Percentiles rank a stretch among this genome's conserved stretches.
Conservation (phyloP, 1,140 invertebrate genomes). For the Aphis craccivora region DNA sequence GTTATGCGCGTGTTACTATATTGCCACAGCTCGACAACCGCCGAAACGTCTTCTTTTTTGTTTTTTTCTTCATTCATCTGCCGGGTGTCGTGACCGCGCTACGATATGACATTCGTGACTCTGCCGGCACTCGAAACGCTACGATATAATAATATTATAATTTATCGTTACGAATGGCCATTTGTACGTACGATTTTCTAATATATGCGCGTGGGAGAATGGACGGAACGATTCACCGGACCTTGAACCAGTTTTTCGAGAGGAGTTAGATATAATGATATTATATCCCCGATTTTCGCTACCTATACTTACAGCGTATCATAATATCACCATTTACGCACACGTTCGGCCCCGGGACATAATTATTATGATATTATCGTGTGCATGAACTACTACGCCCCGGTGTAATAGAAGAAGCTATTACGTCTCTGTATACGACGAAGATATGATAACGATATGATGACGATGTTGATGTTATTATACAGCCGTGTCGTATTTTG, state of each 20-base stretch:
- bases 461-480: background rate
- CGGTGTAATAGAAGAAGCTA: conserved; percentile 41
- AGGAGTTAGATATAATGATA: background rate
- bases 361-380: conserved; percentile 14
- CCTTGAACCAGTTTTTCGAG: conserved; percentile 52
- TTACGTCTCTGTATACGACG: background rate
- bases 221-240: conserved; percentile 42
- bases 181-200: background rate
- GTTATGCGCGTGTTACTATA: too few species aligned
- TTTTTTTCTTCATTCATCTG: background rate
- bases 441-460: background rate
- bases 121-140: background rate
- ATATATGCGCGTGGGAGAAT: conserved; percentile 25
- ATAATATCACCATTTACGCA: background rate
- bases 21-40: background rate
- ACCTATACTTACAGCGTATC: background rate
- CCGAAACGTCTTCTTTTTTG: background rate
- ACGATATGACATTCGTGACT: background rate
- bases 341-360: background rate
- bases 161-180: background rate
- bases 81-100: background rate
- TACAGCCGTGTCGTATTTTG: too few species aligned
- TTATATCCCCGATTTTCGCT: background rate
- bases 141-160: background rate
- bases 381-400: background rate